Evolutionary conservation across 1,140 invertebrate species (phyloP).

Genomic region (Ceratitis capitata): DNA sequence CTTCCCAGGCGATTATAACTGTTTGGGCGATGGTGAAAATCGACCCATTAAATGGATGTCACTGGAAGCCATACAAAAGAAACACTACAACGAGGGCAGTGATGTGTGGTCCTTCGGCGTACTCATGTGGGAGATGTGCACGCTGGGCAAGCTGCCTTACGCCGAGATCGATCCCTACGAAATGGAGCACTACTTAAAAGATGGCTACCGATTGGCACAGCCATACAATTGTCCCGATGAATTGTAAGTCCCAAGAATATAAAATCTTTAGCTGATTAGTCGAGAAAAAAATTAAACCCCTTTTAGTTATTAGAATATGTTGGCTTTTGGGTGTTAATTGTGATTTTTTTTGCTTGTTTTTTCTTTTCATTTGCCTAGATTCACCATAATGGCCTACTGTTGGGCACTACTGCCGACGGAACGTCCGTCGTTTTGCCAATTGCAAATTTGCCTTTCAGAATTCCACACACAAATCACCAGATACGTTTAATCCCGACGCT

Average conservation of each 20-base stretch:
- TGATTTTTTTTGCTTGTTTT: background rate
- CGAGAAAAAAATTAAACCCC: too few species aligned
- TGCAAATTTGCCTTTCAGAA: constrained; percentile 86
- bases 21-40: constrained; percentile 94
- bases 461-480: constrained; percentile 82
- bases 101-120: constrained; percentile 98
- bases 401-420: constrained; percentile 90
- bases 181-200: constrained; percentile 88
- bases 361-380: constrained; percentile 70
- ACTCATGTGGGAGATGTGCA: constrained; percentile 93
- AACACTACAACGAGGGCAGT: constrained; percentile 84
- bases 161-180: constrained; percentile 78
- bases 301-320: too few species aligned
- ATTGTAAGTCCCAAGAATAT: too few species aligned
- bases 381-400: constrained; percentile 92
- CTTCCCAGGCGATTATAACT: constrained; percentile 94
- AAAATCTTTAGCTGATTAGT: too few species aligned
- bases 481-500: constrained; percentile 75
- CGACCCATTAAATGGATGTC: constrained; percentile 96
- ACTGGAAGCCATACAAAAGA: constrained; percentile 84
- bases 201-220: constrained; percentile 91
- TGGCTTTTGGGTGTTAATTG: too few species aligned
- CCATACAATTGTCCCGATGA: constrained; percentile 97
- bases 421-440: constrained; percentile 84
- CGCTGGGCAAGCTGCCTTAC: constrained; percentile 92